Conservation (phyloP, 1,140 invertebrate species). For the Ceratoteleas bidentatus region DNA sequence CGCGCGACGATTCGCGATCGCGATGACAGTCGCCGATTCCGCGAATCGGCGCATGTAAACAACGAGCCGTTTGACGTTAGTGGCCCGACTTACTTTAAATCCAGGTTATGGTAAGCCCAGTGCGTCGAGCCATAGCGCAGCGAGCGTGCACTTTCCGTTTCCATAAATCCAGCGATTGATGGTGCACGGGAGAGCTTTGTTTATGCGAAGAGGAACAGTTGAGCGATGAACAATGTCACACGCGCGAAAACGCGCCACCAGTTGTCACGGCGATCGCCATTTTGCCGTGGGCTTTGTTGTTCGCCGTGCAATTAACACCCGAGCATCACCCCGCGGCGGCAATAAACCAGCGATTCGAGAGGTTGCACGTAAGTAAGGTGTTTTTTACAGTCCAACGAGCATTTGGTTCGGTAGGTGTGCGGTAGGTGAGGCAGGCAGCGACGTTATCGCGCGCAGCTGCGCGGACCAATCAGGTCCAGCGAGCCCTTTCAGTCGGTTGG, state of each 20-base stretch:
- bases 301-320: constrained; percentile 40
- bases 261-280: constrained; percentile 31
- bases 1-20: background rate
- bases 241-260: constrained; percentile 2
- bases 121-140: constrained; percentile 26
- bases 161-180: constrained; percentile 32
- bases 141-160: constrained; percentile 36
- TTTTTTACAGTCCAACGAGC: constrained; percentile 37
- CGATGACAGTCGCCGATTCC: background rate
- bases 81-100: constrained; percentile 38
- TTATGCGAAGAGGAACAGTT: too few relatives aligned
- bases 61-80: constrained; percentile 13
- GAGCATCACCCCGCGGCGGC: constrained; percentile 17
- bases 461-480: too few relatives aligned
- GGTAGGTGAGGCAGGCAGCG: constrained; percentile 12
- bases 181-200: constrained; percentile 28
- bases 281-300: constrained; percentile 32
- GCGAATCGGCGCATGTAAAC: too few relatives aligned
- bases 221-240: constrained; percentile 5
- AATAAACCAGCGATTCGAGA: constrained; percentile 29
- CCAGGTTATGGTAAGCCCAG: constrained; percentile 49
- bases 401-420: constrained; percentile 14
- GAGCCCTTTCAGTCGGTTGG: too few relatives aligned
- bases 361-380: constrained; percentile 18
- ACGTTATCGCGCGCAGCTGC: constrained; percentile 7